Conservation (phyloP, 1,140 invertebrate genomes). For the Propsilocerus akamusi region DNA sequence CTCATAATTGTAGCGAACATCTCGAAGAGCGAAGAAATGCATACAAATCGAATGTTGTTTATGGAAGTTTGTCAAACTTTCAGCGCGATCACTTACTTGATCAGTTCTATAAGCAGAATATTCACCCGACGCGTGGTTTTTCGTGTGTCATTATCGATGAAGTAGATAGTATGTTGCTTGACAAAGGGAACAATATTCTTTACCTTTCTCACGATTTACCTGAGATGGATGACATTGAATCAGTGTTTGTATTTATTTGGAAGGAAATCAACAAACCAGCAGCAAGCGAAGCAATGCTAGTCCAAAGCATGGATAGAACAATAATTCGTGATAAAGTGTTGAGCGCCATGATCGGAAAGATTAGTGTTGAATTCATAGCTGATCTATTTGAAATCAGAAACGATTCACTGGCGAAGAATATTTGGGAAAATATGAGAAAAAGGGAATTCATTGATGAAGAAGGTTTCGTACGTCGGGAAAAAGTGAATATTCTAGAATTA, state of each 20-base stretch:
- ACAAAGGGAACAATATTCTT: constrained; percentile 20
- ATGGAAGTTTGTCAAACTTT: constrained; percentile 18
- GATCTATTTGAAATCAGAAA: background rate
- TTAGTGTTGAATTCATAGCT: constrained; percentile 6
- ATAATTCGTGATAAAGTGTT: constrained; percentile 10
- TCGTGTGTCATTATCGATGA: constrained; percentile 19
- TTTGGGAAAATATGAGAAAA: background rate
- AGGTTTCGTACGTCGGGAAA: background rate
- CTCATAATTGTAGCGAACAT: constrained; percentile 13
- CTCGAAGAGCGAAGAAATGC: constrained; percentile 10
- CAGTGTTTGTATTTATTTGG: constrained; percentile 20
- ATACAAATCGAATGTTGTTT: constrained; percentile 14
- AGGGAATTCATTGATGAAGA: background rate
- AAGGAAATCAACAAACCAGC: constrained; percentile 11
- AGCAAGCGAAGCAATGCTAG: constrained; percentile 6
- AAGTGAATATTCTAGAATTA: background rate
- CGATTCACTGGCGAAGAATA: background rate
- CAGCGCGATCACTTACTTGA: constrained; percentile 18
- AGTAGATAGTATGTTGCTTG: constrained; percentile 23
- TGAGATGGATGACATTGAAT: constrained; percentile 17
- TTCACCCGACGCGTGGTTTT: constrained; percentile 9
- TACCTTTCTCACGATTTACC: constrained; percentile 18
- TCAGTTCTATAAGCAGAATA: constrained; percentile 13
- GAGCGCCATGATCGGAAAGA: constrained; percentile 8
- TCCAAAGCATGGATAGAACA: constrained; percentile 3